Evolutionary conservation across 2,888 invertebrate species (phyloP).

Genomic region (Philaethria dido): DNA sequence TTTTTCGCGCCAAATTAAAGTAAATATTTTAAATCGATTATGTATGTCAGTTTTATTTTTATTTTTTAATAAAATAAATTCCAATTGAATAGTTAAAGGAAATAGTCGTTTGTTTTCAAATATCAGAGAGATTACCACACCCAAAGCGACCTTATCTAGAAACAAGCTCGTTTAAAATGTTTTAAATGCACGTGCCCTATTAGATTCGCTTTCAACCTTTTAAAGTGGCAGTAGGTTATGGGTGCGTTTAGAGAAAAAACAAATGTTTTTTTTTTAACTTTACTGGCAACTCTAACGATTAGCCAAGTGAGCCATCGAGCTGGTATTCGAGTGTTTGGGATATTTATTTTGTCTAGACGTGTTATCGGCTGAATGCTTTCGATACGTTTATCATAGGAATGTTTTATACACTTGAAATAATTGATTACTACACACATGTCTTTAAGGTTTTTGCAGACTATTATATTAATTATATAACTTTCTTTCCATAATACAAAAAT

Average conservation of each 20-base stretch:
- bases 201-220: slow-evolving; percentile 76
- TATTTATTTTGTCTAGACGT: slow-evolving; percentile 81
- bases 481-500: background rate
- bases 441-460: slow-evolving; percentile 5
- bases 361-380: slow-evolving; percentile 71
- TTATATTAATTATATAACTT: background rate
- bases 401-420: slow-evolving; percentile 69
- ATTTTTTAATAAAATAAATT: slow-evolving; percentile 11
- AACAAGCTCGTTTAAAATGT: slow-evolving; percentile 64
- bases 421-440: slow-evolving; percentile 17
- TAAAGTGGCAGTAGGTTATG: slow-evolving; percentile 72
- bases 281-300: slow-evolving; percentile 69
- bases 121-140: slow-evolving; percentile 54
- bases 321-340: slow-evolving; percentile 78
- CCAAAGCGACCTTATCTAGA: slow-evolving; percentile 59
- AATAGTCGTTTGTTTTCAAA: slow-evolving; percentile 37
- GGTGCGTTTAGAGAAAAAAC: slow-evolving; percentile 62
- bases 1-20: slow-evolving; percentile 6
- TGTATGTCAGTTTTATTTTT: background rate
- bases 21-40: background rate
- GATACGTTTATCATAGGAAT: slow-evolving; percentile 74
- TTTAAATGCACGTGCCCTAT: slow-evolving; percentile 62
- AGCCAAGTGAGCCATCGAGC: slow-evolving; percentile 81
- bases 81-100: background rate
- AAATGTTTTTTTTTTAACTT: slow-evolving; percentile 59